phyloP scores from a whole-genome alignment of 2,797 vertebrate species.

The Gobio occitaniae region DNA sequence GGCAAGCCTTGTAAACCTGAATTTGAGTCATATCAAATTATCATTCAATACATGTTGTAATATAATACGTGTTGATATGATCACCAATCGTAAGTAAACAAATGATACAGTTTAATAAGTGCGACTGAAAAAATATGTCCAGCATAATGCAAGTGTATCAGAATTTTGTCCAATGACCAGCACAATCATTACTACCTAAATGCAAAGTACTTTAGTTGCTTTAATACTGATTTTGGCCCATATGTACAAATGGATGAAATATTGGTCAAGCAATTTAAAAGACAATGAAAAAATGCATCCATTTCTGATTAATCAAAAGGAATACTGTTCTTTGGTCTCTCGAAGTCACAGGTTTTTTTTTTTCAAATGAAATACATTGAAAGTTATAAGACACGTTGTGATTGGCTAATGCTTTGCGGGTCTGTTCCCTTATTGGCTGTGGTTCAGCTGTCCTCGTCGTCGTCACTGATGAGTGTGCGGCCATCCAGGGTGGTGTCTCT shows the following conservation, averaged over 20 bases:
- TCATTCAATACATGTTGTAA: conserved; percentile 2
- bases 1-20: conserved; percentile 11
- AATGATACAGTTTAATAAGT: not conserved
- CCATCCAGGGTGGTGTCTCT: conserved; percentile 86
- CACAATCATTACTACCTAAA: not conserved
- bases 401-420: not conserved
- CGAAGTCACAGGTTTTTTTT: conserved; percentile 44
- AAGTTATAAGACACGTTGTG: not conserved
- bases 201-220: conserved; percentile 2
- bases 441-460: conserved; percentile 89
- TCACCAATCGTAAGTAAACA: conserved; percentile 43
- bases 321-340: conserved; percentile 54
- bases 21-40: conserved; percentile 21
- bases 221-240: conserved; percentile 65
- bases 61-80: conserved; percentile 14
- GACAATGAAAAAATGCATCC: not conserved
- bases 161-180: not conserved
- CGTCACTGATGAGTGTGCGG: conserved; percentile 90
- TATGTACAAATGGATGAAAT: conserved; percentile 66
- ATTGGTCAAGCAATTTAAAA: conserved; percentile 60
- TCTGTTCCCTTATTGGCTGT: conserved; percentile 2
- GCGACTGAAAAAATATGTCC: not conserved
- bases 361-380: conserved; percentile 21
- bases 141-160: not conserved
- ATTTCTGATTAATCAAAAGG: not conserved